Conservation (phyloP, 2,888 invertebrate genomes). For the Andrena bucephala region DNA sequence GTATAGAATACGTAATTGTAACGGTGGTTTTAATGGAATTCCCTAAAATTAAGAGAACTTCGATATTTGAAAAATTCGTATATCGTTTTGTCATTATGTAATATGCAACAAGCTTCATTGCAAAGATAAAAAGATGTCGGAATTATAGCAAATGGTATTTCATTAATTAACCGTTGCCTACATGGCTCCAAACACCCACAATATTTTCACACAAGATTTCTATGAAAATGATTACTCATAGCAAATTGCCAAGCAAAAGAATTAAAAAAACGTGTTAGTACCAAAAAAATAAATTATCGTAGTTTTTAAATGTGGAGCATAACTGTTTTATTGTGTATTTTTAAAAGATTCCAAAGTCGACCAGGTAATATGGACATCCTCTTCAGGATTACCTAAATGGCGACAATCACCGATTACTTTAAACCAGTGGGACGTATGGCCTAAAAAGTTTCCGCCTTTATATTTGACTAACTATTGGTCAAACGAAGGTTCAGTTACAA, state of each 20-base stretch:
- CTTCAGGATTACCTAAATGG: slow-evolving; percentile 78
- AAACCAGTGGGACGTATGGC: slow-evolving; percentile 61
- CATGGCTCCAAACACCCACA: background rate
- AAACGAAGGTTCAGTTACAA: slow-evolving; percentile 62
- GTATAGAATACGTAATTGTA: background rate
- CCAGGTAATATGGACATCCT: slow-evolving; percentile 68
- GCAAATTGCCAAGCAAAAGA: background rate
- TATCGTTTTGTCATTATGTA: background rate
- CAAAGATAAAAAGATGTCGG: slow-evolving; percentile 5
- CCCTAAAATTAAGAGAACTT: background rate
- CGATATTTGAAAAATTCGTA: too few species aligned
- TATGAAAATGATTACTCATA: background rate
- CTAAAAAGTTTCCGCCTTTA: slow-evolving; percentile 69
- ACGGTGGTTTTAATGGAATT: background rate
- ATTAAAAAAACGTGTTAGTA: slow-evolving; percentile 17
- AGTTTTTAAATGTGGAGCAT: too few species aligned
- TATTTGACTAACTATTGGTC: slow-evolving; percentile 73
- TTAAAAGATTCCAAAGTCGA: background rate
- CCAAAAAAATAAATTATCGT: background rate
- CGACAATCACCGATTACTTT: slow-evolving; percentile 78
- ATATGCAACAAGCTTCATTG: slow-evolving; percentile 26
- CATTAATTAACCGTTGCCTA: background rate
- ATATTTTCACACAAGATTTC: background rate
- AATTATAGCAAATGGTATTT: background rate
- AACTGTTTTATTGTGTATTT: background rate